Base-by-base conservation (phyloP, 2,888 invertebrate genomes). In the Chrysolina americana region DNA sequence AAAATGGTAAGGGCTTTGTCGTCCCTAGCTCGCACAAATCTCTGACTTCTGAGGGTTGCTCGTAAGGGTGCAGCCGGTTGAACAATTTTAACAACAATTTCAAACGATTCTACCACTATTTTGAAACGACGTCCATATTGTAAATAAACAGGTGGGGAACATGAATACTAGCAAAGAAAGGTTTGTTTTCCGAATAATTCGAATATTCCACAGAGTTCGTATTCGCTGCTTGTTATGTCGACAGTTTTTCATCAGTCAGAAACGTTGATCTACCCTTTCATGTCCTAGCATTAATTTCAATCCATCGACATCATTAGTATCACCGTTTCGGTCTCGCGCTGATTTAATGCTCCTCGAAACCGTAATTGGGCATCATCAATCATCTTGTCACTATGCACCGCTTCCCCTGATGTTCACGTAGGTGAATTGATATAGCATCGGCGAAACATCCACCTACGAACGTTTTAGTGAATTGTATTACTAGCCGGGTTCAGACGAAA, bases 351-450 rank as follows among this genome's bases (percentile, higher is more conserved):
- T 28, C 28, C 59, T 59, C 17, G 15, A 36, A 59, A 59, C 59
- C 59, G 36, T 59, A 59, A 59, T 59, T 59, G 59, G 59, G 59
- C 28, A 6, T 36, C 23, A 59, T 59, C 28, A 59, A 59, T 59
- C 59, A 59, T 59, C 59, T 36, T 59, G 59, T 59, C 59, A 59
- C 59, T 59, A 36, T 59, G 59, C 59, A 59, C 59, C 23, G 36
- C 59, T 59, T 59, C 59, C 36, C 28, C n/a, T 17, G 59, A 59
- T 59, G 59, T 59, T 28, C 28, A 36, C 59, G 36, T 5, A 59
- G 59, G 59, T 59, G 59, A 59, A 59, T 59, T 59, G 59, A 59
- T 59, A 59, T 59, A 23, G 36, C 59, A 59, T 36, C 59, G 36
- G 23, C 59, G 28, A 36, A 59, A 59, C 59, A 59, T 59, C 28